phyloP scores from a whole-genome alignment of 2,888 invertebrate genomes.

The Nymphalis c-album region DNA sequence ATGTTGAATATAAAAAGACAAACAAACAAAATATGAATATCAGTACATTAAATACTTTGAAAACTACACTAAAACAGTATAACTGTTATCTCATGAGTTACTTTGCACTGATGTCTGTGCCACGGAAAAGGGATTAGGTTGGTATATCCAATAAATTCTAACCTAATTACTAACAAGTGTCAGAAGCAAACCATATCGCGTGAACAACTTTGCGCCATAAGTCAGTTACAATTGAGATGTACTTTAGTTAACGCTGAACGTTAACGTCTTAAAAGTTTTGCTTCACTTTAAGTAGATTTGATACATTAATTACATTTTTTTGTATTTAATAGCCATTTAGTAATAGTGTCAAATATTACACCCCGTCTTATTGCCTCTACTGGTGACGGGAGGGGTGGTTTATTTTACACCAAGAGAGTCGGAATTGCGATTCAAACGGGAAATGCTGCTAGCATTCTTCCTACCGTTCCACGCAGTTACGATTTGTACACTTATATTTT shows the following conservation, averaged over 20 bases:
- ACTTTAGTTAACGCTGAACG: not conserved
- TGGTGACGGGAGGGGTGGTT: no score
- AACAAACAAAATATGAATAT: no score
- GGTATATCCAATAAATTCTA: conserved; percentile 57
- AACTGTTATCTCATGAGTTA: not conserved
- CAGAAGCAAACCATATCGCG: conserved; percentile 65
- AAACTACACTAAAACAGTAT: not conserved
- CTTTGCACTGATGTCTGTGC: not conserved
- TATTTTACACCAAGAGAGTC: no score
- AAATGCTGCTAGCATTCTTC: no score
- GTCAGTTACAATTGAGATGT: conserved; percentile 54
- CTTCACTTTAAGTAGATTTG: conserved; percentile 1
- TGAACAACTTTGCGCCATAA: conserved; percentile 67
- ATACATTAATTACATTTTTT: conserved; percentile 10
- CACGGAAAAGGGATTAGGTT: conserved; percentile 5
- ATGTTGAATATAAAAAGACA: no score
- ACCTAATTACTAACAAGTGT: conserved; percentile 75
- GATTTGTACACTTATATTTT: no score
- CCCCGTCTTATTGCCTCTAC: no score
- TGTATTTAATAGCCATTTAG: not conserved
- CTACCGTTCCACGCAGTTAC: no score
- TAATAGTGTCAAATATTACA: no score
- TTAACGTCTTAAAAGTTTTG: conserved; percentile 12
- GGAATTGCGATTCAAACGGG: no score
- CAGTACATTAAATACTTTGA: not conserved